These are phyloP conservation scores for Enteromius argenteus DNA, from an alignment of 2,797 vertebrate species.

Conservation along the genomic window DNA sequence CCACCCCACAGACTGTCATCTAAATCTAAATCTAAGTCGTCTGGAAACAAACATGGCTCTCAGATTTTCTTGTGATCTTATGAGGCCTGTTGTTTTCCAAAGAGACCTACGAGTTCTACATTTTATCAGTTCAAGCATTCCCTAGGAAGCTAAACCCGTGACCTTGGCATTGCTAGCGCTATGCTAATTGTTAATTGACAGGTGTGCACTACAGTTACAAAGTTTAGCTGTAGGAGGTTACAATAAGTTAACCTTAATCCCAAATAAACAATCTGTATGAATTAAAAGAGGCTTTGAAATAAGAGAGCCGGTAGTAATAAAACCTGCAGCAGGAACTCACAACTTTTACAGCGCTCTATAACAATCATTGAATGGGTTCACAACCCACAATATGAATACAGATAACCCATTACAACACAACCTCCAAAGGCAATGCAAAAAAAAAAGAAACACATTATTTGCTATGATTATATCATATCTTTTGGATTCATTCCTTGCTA, in stretches of 20 bases:
- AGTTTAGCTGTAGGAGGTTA: constrained; percentile 9
- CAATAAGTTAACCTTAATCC: constrained; percentile 49
- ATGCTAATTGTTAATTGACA: neutral
- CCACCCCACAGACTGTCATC: constrained; percentile 10
- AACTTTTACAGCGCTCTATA: constrained; percentile 69
- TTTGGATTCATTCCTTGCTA: constrained; percentile 79
- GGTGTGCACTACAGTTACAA: neutral
- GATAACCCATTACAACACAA: constrained; percentile 64
- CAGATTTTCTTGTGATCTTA: constrained; percentile 1
- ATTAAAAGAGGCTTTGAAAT: constrained; percentile 56
- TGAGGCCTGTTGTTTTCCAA: neutral
- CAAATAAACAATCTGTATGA: constrained; percentile 55
- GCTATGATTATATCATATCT: constrained; percentile 81
- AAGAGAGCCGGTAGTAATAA: constrained; percentile 62
- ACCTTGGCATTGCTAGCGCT: neutral
- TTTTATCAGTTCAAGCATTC: neutral
- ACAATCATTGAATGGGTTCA: constrained; percentile 68
- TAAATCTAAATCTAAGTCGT: constrained; percentile 26
- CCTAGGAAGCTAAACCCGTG: neutral
- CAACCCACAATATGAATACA: constrained; percentile 70
- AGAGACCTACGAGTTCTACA: neutral
- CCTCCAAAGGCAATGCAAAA: constrained; percentile 66
- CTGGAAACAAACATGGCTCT: constrained; percentile 21
- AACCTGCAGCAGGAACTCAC: constrained; percentile 58
- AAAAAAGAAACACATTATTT: constrained; percentile 78